Evolutionary conservation across 2,888 invertebrate genomes (phyloP).

Genomic region (Ametastegia equiseti): DNA sequence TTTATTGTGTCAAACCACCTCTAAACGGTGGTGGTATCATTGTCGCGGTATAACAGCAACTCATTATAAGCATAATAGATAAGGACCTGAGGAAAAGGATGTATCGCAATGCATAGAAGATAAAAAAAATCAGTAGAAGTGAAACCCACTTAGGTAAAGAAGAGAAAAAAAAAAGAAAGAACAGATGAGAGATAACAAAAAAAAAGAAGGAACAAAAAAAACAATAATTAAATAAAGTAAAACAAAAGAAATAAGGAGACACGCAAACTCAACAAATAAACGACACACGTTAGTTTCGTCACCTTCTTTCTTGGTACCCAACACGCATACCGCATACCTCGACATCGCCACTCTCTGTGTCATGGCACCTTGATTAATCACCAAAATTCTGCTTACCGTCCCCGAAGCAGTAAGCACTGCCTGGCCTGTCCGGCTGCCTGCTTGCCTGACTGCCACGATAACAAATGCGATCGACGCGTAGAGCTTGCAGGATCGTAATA

Average conservation of each 20-base stretch:
- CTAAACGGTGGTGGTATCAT: not conserved
- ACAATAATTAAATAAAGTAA: no score
- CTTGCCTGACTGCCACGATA: no score
- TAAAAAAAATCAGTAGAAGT: not conserved
- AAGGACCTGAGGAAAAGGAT: not conserved
- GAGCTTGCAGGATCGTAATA: no score
- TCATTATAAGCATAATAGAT: not conserved
- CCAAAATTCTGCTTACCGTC: not conserved
- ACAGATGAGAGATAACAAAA: no score
- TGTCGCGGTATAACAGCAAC: not conserved
- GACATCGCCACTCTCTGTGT: not conserved
- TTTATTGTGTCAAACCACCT: not conserved
- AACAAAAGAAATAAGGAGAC: not conserved
- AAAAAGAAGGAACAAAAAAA: no score
- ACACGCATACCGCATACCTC: not conserved
- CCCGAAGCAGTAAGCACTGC: no score
- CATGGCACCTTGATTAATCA: slow-evolving; percentile 12
- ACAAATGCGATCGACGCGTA: no score
- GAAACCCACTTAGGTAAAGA: no score
- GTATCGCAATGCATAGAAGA: not conserved
- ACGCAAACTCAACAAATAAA: not conserved
- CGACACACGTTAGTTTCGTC: not conserved
- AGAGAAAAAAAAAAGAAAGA: no score
- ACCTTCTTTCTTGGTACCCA: not conserved
- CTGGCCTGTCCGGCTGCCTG: no score